Evolutionary conservation across 2,113 vertebrate genomes (phyloP).

Genomic region (Carassius gibelio): DNA sequence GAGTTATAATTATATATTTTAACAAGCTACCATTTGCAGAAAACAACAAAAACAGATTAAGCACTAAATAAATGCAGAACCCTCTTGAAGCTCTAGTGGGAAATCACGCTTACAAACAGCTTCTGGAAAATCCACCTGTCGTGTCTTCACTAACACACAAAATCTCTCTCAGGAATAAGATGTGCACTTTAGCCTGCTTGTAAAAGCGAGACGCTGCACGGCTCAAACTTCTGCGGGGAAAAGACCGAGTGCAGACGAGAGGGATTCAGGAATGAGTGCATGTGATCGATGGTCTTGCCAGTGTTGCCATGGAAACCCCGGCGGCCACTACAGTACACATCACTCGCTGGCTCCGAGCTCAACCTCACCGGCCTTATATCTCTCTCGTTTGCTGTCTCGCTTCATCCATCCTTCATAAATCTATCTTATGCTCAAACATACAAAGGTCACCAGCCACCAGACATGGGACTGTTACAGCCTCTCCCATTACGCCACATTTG

Average conservation of each 20-base stretch:
- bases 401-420: conserved; percentile 23
- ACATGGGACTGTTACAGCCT: conserved; percentile 17
- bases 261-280: conserved; percentile 24
- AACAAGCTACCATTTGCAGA: too few relatives aligned
- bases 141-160: conserved; percentile 9
- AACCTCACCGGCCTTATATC: conserved; percentile 1
- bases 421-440: background rate
- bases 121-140: background rate
- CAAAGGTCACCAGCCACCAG: conserved; percentile 27
- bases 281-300: conserved; percentile 56
- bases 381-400: conserved; percentile 8
- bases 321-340: conserved; percentile 29
- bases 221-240: conserved; percentile 28
- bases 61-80: background rate
- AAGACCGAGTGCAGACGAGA: background rate
- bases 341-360: conserved; percentile 34
- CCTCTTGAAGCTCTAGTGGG: background rate
- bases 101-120: background rate
- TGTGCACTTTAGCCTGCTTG: conserved; percentile 30
- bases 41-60: background rate
- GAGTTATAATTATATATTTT: too few relatives aligned
- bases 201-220: background rate
- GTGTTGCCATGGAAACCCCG: conserved; percentile 61
- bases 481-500: background rate
- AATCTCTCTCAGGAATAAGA: conserved; percentile 1